Percentiles rank a stretch among this genome's conserved stretches.
phyloP scores from a whole-genome alignment of 2,797 vertebrate genomes.

The Streptopelia turtur region DNA sequence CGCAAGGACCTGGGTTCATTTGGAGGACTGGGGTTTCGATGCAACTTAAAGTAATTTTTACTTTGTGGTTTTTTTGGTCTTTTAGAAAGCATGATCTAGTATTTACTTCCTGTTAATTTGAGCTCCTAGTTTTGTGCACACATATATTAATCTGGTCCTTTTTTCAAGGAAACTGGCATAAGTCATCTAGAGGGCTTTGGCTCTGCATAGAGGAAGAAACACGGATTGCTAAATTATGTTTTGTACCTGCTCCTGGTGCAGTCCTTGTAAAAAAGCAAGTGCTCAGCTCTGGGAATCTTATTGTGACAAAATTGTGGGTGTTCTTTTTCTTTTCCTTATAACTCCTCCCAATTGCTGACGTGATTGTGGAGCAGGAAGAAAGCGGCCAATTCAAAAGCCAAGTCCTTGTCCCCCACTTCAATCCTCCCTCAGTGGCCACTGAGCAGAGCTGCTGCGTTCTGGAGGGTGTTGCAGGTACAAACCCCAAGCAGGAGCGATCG shows the following conservation, averaged over 20 bases:
- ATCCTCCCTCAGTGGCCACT: not conserved
- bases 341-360: not conserved
- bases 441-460: fast-evolving
- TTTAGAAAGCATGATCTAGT: not conserved
- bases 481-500: too few relatives aligned
- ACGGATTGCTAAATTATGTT: not conserved
- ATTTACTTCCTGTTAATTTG: not conserved
- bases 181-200: not conserved
- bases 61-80: too few relatives aligned
- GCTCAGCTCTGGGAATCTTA: not conserved
- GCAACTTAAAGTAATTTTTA: not conserved
- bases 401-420: not conserved
- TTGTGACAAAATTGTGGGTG: not conserved
- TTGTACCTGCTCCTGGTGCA: not conserved
- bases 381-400: not conserved
- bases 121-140: not conserved
- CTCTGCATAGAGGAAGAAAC: not conserved
- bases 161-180: not conserved
- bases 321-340: not conserved
- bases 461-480: not conserved
- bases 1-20: not conserved
- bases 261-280: too few relatives aligned
- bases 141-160: not conserved
- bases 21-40: not conserved
- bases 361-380: not conserved